Base-by-base conservation (phyloP, 1,140 invertebrate species). In the Lepidotrigona ventralis region DNA sequence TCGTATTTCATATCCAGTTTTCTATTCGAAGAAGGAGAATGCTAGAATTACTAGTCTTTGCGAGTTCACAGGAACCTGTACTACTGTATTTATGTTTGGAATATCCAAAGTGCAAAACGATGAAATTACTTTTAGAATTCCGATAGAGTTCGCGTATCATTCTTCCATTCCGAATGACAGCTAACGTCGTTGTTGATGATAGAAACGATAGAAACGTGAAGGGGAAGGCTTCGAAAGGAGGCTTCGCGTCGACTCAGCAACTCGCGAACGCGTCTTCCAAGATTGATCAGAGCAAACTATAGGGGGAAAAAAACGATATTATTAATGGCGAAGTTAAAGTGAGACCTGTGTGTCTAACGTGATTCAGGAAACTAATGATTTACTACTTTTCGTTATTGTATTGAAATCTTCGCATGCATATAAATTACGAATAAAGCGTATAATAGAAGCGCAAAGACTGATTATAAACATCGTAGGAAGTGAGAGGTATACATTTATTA, bases 261-360 rank as follows among this genome's bases (percentile, higher is more conserved):
- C n/a, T 26, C 14, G 71, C 39, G 56, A 76, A 23, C 75, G 87
- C 86, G 90, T 91, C 91, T 92, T 92, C 90, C 91, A 91, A 70
- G 23, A 19, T 71, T 11, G 46, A 39, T 21, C 46, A 26, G 74
- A 85, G n/a, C 73, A 72, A 63, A 73, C 51, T 76, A 66, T 66
- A 75, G 51, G 54, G 77, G 2, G 2, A 33, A 33, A 33, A 33
- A 79, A 66, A 21, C 17, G 15, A 9, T 66, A 66, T 69, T 66
- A 33, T 66, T 68, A 80, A n/a, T n/a, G 71, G 69, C 84, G 70
- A 79, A 54, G 75, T 74, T n/a, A 12, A 73, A 54, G 75, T 76
- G 33, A 76, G 75, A 83, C 58, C 69, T 73, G 19, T 78, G 71
- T 78, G 71, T 33, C 66, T 33, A 56, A 60, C 58, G 64, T n/a